These are phyloP conservation scores for Apistogramma diplotaenia DNA, from an alignment of 2,113 vertebrate species.

Conservation along the genomic window DNA sequence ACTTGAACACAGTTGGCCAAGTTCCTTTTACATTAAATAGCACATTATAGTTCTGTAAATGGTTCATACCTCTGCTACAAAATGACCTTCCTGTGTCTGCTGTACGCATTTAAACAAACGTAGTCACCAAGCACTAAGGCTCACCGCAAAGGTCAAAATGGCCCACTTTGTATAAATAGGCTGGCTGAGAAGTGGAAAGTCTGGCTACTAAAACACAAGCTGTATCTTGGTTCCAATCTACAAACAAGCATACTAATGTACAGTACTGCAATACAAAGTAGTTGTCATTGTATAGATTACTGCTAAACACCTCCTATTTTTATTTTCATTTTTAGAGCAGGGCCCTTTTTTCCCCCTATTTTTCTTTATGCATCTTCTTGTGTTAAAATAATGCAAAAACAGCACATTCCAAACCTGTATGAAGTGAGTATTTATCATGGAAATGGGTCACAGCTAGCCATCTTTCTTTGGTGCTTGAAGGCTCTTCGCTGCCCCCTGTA, in stretches of 20 bases:
- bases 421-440: not conserved
- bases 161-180: not conserved
- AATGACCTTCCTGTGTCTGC: not conserved
- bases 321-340: not conserved
- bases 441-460: not conserved
- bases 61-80: not conserved
- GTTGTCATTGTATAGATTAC: not conserved
- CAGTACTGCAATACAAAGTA: not conserved
- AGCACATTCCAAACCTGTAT: not conserved
- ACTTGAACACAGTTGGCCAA: constrained; percentile 17
- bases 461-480: not conserved
- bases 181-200: not conserved
- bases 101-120: not conserved
- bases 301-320: not conserved
- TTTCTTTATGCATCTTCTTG: not conserved
- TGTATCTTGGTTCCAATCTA: not conserved
- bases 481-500: constrained; percentile 70
- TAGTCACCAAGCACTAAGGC: not conserved
- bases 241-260: not conserved
- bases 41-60: not conserved
- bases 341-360: not conserved
- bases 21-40: constrained; percentile 45
- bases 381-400: not conserved
- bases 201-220: not conserved
- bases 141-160: not conserved